Evolutionary conservation across 2,888 invertebrate species (phyloP), one percentile per base, ranked within the genome.

Genomic region (Ophraella communa): DNA sequence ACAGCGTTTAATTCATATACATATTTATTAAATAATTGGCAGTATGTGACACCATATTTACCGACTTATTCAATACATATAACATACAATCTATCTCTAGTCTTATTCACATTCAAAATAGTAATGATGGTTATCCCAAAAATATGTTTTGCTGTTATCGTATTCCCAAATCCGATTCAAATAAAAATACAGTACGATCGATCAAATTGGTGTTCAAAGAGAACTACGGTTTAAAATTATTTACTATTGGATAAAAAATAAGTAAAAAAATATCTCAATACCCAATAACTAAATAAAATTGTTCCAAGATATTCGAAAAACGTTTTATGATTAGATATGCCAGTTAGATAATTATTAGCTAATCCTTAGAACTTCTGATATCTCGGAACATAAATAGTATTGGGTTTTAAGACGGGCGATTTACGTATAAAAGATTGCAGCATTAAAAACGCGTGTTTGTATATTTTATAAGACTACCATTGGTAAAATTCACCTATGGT

Each of bases 11-110:
- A 64, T 68, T 65, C 66, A 68, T 74, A 72, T 74, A 73, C 70
- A 73, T 72, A 75, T 80, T 80, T 79, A 79, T 79, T 81, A 77
- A 77, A 79, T 78, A 78, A 79, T 79, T 80, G 80, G 80, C 80
- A 81, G 80, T 81, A 78, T 74, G 76, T 76, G 77, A 77, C 76
- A 79, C 77, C 76, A 77, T 76, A 72, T 75, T 74, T 73, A 75
- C 73, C 72, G 65, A 72, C 71, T 71, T 74, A 76, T 61, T 65
- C 66, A 73, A 71, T 76, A 77, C 72, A 75, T 73, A 68, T 73
- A 78, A 79, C 77, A 78, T 77, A 78, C 73, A 78, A 71, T 74
- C 74, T 77, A 78, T 73, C 65, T 73, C 76, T 77, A 77, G 69
- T 76, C 76, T 75, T 78, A 76, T 77, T 77, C 77, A 79, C 77